Conservation (phyloP, 2,888 invertebrate genomes). For the Iphiclides podalirius region DNA sequence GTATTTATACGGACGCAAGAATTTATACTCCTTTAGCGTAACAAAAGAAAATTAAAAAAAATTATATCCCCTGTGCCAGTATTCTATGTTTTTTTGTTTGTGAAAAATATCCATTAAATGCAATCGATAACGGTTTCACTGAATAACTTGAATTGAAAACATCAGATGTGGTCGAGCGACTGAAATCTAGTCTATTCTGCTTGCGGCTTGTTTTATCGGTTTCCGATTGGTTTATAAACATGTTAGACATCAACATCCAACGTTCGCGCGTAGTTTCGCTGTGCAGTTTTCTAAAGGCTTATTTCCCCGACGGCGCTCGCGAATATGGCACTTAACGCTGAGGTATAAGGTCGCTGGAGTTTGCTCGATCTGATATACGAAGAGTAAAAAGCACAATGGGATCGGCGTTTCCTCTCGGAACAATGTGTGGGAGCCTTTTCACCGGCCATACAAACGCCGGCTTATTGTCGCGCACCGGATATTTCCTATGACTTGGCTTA, state of each 20-base stretch:
- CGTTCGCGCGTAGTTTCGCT: slow-evolving; percentile 14
- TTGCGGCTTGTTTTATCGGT: background rate
- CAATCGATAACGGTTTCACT: too few relatives aligned
- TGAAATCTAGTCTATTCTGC: too few relatives aligned
- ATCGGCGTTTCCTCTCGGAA: slow-evolving; percentile 15
- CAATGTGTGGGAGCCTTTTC: slow-evolving; percentile 21
- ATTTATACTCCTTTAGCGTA: too few relatives aligned
- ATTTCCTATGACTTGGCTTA: background rate
- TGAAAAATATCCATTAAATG: too few relatives aligned
- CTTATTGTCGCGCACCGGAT: slow-evolving; percentile 10
- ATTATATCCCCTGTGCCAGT: too few relatives aligned
- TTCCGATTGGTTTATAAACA: background rate
- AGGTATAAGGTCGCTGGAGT: slow-evolving; percentile 8
- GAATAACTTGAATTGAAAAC: too few relatives aligned
- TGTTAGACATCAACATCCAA: background rate
- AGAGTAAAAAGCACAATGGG: slow-evolving; percentile 15
- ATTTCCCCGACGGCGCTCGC: slow-evolving; percentile 25
- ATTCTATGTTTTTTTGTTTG: too few relatives aligned
- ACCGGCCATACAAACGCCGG: background rate
- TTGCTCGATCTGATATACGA: background rate
- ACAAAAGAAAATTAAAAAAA: too few relatives aligned
- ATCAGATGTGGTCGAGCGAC: too few relatives aligned
- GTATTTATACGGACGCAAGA: too few relatives aligned
- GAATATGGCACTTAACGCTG: slow-evolving; percentile 13
- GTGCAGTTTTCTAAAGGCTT: slow-evolving; percentile 33